phyloP scores from a whole-genome alignment of 2,113 vertebrate species.

The Mobula hypostoma region DNA sequence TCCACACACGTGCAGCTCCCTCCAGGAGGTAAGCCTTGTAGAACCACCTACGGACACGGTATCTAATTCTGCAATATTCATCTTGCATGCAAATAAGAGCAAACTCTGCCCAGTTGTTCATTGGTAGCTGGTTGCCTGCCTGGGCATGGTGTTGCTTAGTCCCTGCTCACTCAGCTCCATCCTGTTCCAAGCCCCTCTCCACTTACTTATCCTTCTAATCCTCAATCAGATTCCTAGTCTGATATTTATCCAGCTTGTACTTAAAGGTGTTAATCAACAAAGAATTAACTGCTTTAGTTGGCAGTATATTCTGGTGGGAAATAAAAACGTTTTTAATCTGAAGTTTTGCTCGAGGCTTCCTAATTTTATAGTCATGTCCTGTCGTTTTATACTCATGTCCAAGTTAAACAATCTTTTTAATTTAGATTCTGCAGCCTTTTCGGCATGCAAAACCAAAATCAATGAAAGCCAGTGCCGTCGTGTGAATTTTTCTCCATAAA shows the following conservation, averaged over 20 bases:
- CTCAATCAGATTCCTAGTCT: slow-evolving; percentile 5
- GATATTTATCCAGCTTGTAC: slow-evolving; percentile 24
- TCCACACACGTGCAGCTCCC: not conserved
- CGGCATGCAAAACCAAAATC: not conserved
- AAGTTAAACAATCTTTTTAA: not conserved
- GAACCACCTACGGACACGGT: not conserved
- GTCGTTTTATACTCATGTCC: not conserved
- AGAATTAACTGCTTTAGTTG: slow-evolving; percentile 31
- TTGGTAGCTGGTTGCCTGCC: not conserved
- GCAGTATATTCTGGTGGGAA: slow-evolving; percentile 23
- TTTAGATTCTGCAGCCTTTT: not conserved
- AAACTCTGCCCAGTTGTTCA: not conserved
- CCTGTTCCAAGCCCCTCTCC: not conserved
- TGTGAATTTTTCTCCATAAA: not conserved
- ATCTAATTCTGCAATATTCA: not conserved
- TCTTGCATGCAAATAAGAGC: not conserved
- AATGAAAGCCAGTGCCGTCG: not conserved
- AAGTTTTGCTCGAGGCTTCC: slow-evolving; percentile 20
- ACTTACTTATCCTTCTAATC: slow-evolving; percentile 22
- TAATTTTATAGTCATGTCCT: slow-evolving; percentile 28
- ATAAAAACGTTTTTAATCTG: not conserved
- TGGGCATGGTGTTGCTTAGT: not conserved
- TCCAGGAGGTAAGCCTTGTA: not conserved
- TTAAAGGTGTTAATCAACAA: slow-evolving; percentile 28
- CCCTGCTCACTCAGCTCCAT: not conserved